Evolutionary conservation across 1,140 invertebrate genomes (phyloP).

Genomic region (Drosophila ficusphila): DNA sequence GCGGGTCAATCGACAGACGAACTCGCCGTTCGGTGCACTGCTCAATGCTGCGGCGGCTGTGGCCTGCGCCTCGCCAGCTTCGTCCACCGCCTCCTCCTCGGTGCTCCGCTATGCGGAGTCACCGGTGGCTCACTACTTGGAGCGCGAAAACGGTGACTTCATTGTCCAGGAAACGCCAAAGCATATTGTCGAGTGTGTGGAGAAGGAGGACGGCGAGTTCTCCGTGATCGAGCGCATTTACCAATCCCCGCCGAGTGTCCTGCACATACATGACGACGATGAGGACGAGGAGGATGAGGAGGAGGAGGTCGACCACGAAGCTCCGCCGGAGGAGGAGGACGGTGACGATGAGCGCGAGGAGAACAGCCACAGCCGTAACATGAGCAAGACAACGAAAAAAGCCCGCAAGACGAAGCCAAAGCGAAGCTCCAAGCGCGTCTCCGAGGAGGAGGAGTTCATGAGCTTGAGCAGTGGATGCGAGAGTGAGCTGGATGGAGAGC

Average conservation of each 20-base stretch:
- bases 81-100: conserved; percentile 38
- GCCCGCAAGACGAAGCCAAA: conserved; percentile 61
- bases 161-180: conserved; percentile 83
- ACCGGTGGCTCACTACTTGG: conserved; percentile 79
- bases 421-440: conserved; percentile 30
- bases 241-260: conserved; percentile 79
- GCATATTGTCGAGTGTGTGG: conserved; percentile 81
- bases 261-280: conserved; percentile 80
- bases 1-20: conserved; percentile 54
- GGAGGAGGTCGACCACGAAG: conserved; percentile 19
- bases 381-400: conserved; percentile 56
- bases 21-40: conserved; percentile 67
- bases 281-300: conserved; percentile 68
- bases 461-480: conserved; percentile 65
- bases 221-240: conserved; percentile 83
- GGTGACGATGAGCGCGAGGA: conserved; percentile 69
- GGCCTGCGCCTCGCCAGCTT: conserved; percentile 56
- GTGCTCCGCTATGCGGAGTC: conserved; percentile 79
- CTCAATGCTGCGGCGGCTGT: conserved; percentile 67
- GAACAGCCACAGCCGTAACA: conserved; percentile 46
- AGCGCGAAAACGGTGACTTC: conserved; percentile 80
- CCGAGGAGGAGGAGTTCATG: conserved; percentile 68
- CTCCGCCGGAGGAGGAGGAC: conserved; percentile 47
- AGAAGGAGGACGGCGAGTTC: conserved; percentile 81
- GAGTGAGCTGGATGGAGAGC: conserved; percentile 33